Evolutionary conservation across 2,797 vertebrate species (phyloP).

Genomic region (Sebastes nivosus): DNA sequence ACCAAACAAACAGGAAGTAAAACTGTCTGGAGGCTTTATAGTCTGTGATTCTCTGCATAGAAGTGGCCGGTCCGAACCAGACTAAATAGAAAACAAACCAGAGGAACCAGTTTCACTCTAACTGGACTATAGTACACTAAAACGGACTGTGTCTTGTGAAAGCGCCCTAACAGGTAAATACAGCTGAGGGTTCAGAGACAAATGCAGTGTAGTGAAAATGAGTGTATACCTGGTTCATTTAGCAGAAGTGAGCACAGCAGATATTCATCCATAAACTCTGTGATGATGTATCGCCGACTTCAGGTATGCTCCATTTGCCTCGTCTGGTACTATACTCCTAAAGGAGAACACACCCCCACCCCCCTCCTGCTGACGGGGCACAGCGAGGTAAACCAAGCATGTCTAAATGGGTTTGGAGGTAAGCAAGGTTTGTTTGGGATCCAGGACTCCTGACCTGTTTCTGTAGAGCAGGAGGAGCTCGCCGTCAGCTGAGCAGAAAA

Average conservation of each 20-base stretch:
- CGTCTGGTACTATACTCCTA: neutral
- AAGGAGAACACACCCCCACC: neutral
- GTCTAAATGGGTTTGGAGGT: neutral
- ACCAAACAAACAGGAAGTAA: too few species aligned
- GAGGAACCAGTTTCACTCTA: neutral
- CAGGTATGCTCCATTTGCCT: neutral
- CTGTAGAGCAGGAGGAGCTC: neutral
- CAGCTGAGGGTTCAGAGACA: neutral
- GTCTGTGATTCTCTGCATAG: too few species aligned
- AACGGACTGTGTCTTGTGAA: neutral
- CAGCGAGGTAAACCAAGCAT: neutral
- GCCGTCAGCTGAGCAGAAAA: neutral
- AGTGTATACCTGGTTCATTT: neutral
- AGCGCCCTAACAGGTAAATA: neutral
- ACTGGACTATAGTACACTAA: too few species aligned
- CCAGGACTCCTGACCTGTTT: constrained; percentile 3
- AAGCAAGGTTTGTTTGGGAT: neutral
- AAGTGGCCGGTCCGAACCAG: neutral
- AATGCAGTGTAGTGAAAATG: neutral
- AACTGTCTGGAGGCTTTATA: too few species aligned
- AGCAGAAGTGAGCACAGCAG: neutral
- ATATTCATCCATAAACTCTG: neutral
- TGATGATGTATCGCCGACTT: neutral
- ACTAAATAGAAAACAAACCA: neutral
- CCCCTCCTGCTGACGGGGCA: neutral